Conservation (phyloP, 2,797 vertebrate species). For the Nyctibius grandis region DNA sequence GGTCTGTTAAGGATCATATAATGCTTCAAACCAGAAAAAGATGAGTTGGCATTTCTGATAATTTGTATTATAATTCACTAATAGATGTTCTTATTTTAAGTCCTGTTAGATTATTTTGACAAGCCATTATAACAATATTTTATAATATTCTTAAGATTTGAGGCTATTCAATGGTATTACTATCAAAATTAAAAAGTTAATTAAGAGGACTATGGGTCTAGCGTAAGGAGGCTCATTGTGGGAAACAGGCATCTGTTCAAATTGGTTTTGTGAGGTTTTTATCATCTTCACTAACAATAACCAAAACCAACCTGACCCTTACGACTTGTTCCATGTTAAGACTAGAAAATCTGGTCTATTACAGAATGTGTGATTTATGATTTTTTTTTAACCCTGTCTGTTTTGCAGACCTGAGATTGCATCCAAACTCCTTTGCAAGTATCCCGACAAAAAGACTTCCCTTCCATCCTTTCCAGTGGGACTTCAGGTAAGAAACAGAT, state of each 20-base stretch:
- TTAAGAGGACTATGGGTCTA: not conserved
- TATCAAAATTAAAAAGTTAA: not conserved
- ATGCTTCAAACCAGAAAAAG: not conserved
- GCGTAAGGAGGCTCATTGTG: not conserved
- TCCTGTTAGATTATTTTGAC: not conserved
- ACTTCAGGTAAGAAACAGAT: not conserved
- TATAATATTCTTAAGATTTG: not conserved
- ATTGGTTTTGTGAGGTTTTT: not conserved
- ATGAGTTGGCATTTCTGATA: not conserved
- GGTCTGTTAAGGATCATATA: not conserved
- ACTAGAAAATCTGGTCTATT: not conserved
- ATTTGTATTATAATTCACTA: not conserved
- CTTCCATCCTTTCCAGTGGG: not conserved
- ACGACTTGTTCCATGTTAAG: not conserved
- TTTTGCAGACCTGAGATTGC: not conserved
- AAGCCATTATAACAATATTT: not conserved
- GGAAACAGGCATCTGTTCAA: not conserved
- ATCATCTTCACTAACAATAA: not conserved
- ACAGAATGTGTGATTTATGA: not conserved
- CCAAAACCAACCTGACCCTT: not conserved
- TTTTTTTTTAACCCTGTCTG: not conserved
- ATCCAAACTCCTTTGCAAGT: not conserved
- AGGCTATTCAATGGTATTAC: not conserved
- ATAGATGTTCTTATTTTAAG: not conserved
- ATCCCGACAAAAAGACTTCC: not conserved